Base-by-base conservation (phyloP, 2,113 vertebrate genomes). In the Bagarius yarrelli region DNA sequence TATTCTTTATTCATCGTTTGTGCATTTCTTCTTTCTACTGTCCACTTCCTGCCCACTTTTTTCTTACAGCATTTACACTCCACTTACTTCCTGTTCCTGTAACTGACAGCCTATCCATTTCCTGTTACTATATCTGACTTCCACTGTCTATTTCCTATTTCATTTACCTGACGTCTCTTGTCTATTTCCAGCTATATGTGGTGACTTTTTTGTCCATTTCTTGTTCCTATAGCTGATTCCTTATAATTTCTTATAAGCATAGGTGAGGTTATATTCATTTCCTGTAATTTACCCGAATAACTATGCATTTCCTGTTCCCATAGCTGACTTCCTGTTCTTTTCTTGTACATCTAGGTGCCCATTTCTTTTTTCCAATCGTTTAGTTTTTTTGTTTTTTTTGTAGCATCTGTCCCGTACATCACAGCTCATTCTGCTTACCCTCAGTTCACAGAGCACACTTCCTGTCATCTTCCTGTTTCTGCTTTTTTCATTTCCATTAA, bases 381-480 rank as follows among this genome's bases (percentile, higher is more conserved):
- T n/a, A n/a, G n/a, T n/a, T n/a, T n/a, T n/a, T n/a, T n/a, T n/a
- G n/a, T n/a, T n/a, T n/a, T n/a, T n/a, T n/a, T n/a, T n/a, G n/a
- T n/a, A n/a, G n/a, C n/a, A n/a, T 40, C 8, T 40, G 36, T 40
- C 3, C 36, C 3, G 36, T 40, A 40, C 8, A 40, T 40, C 36
- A 3, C 36, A 40, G 3, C 36, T 4, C 36, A 40, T 40, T 40
- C 36, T 40, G 36, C 36, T 40, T 40, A 40, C 36, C 36, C 36
- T 40, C 36, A 8, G 36, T 40, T 40, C 36, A 40, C 36, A 40
- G 36, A 40, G 44, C 36, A 6, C 8, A 9, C 23, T 9, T 25
- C 14, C 23, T 70, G 15, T 70, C 44, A 34, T 47, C 5, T 47
- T 47, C 9, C 88, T 81, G 82, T 89, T 85, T 88, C 64, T 61